A percentile compares a stretch with the other conserved stretches of the same genome.
Evolutionary conservation across 2,113 vertebrate species (phyloP).

Genomic region (Odontesthes bonariensis): DNA sequence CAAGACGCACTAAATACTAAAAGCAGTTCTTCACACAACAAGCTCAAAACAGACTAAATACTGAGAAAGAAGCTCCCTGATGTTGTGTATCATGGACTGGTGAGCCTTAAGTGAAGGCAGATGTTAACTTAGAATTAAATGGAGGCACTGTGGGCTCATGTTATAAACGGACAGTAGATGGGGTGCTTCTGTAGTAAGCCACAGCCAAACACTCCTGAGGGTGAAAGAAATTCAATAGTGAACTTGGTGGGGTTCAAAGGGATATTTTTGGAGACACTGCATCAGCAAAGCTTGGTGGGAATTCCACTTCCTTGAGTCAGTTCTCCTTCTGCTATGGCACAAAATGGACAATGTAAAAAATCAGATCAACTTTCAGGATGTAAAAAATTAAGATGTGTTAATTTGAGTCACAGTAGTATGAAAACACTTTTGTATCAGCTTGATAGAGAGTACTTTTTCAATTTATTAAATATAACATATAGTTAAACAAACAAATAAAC

Average conservation of each 20-base stretch:
- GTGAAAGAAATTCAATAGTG: conserved; percentile 5
- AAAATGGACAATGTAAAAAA: conserved; percentile 11
- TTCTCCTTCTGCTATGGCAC: not conserved
- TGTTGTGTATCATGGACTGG: not conserved
- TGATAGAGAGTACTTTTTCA: too few species aligned
- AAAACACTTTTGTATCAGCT: not conserved
- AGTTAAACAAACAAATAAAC: not conserved
- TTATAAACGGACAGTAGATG: conserved; percentile 57
- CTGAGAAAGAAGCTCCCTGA: not conserved
- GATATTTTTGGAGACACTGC: conserved; percentile 33
- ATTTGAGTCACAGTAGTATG: not conserved
- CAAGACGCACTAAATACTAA: too few species aligned
- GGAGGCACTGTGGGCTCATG: too few species aligned
- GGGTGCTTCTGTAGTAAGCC: conserved; percentile 34
- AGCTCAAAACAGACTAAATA: not conserved
- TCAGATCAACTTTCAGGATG: not conserved
- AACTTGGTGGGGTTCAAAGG: conserved; percentile 12
- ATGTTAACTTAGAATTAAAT: not conserved
- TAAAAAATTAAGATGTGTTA: not conserved
- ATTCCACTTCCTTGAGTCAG: conserved; percentile 24
- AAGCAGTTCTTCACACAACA: conserved; percentile 50
- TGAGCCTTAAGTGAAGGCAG: conserved; percentile 6
- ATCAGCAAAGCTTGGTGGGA: conserved; percentile 27
- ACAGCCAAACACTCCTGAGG: not conserved
- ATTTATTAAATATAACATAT: too few species aligned